A percentile compares a stretch with the other conserved stretches of the same genome.
These are phyloP conservation scores for Trichomycterus rosablanca DNA, from an alignment of 2,113 vertebrate species.

Conservation along the genomic window DNA sequence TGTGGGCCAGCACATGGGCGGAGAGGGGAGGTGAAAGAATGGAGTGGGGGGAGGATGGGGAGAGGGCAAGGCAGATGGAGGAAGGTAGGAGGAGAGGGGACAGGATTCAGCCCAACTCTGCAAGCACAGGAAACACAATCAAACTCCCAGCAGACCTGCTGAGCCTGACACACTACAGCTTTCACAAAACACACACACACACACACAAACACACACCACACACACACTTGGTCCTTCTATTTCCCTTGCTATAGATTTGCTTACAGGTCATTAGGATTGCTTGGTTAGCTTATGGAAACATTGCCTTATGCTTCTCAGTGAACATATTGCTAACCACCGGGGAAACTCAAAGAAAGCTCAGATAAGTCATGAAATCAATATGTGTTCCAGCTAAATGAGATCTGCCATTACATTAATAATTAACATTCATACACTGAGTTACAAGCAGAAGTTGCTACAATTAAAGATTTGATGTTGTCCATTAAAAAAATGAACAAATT, in stretches of 20 bases:
- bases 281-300: constrained; percentile 10
- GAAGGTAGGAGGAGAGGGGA: constrained; percentile 35
- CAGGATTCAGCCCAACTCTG: constrained; percentile 42
- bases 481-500: too few species aligned
- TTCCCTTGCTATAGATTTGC: neutral
- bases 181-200: neutral
- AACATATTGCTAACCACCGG: constrained; percentile 13
- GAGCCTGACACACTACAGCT: constrained; percentile 32
- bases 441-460: too few species aligned
- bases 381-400: neutral
- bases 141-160: constrained; percentile 54
- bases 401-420: neutral
- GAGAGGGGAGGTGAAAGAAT: neutral
- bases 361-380: neutral
- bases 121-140: constrained; percentile 56
- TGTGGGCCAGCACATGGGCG: constrained; percentile 9
- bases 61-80: constrained; percentile 43
- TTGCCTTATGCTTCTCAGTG: constrained; percentile 7
- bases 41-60: constrained; percentile 21
- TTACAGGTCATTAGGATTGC: constrained; percentile 23
- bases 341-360: neutral
- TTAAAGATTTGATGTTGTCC: too few species aligned
- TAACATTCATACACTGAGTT: too few species aligned
- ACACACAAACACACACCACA: neutral
- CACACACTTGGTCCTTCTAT: neutral